These are phyloP conservation scores for Stercorarius parasiticus DNA, from an alignment of 2,113 vertebrate genomes.

Conservation along the genomic window DNA sequence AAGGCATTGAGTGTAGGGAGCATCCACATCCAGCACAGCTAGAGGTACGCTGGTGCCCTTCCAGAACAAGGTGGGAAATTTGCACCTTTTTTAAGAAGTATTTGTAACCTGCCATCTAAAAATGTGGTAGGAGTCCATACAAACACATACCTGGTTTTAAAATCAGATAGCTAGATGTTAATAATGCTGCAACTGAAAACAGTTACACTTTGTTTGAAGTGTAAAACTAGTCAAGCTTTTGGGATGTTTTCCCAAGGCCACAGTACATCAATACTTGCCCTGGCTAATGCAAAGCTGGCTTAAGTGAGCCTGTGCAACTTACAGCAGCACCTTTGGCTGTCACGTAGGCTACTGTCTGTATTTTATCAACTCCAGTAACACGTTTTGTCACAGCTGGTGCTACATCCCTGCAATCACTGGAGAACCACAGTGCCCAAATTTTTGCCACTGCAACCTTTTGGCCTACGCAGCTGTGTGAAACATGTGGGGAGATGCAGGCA, in stretches of 20 bases:
- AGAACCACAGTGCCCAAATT: not conserved
- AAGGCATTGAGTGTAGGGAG: not conserved
- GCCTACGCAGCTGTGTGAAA: not conserved
- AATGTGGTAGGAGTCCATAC: not conserved
- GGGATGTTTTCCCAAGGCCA: not conserved
- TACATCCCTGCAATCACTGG: not conserved
- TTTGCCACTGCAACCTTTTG: not conserved
- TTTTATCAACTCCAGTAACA: not conserved
- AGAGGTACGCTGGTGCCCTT: rapidly evolving
- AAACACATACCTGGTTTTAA: not conserved
- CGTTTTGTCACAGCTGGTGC: not conserved
- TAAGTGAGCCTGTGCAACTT: not conserved
- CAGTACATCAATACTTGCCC: not conserved
- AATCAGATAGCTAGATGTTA: not conserved
- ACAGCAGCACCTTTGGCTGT: not conserved
- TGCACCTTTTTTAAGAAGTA: not conserved
- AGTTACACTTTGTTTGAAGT: not conserved
- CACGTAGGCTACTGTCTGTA: not conserved
- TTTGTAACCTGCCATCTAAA: not conserved
- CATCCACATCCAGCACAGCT: not conserved
- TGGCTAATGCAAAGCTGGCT: not conserved
- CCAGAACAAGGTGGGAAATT: not conserved
- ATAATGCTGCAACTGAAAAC: not conserved
- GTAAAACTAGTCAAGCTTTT: not conserved
- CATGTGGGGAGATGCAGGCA: not conserved